Evolutionary conservation across 23 tunicate genomes (phyloP), one percentile per base, ranked within the genome.

Genomic region (Aplidium turbinatum): DNA sequence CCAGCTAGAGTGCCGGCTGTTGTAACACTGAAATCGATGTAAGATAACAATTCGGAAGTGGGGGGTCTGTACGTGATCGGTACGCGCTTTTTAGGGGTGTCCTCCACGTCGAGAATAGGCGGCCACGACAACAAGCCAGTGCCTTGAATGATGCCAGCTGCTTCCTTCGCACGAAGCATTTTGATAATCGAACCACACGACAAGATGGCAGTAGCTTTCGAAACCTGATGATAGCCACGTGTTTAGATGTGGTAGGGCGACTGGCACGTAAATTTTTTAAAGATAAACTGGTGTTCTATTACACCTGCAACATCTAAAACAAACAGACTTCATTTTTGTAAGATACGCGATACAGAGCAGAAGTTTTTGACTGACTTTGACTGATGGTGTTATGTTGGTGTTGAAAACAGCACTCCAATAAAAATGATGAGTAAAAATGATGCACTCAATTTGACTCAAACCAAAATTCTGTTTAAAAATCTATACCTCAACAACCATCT

Each of bases 11-110:
- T 79, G 21, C 91, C 91, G 0, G 90, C 62, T 13, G 90, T 79
- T 16, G 90, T 85, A 52, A 91, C 80, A 73, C 86, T 91, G 42
- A 84, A 91, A 63, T 91, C 97, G 33, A 91, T 65, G 72, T 91
- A 91, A 0, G 97, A 81, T 5, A 91, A 75, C 79, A 91, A 25
- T 51, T 91, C 97, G 25, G 90, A 70, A 4, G 97, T 91, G 0
- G 97, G 97, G 19, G 97, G 97, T 0, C 81, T 80, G 72, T 91
- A 91, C 16, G 63, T 63, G 33, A 91, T 67, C 34, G 79, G 74
- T 1, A 58, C 19, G 24, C 51, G 46, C 53, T 81, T 81, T 46
- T 72, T 82, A 0, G 97, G 91, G 45, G 72, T 51, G 26, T 91
- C 97, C 11, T 91, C 97, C 24, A 79, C 42, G 52, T 91, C 97